A percentile compares a stretch with the other conserved stretches of the same genome.
Evolutionary conservation across 2,888 invertebrate species (phyloP).

Genomic region (Drosophila imparisetae): DNA sequence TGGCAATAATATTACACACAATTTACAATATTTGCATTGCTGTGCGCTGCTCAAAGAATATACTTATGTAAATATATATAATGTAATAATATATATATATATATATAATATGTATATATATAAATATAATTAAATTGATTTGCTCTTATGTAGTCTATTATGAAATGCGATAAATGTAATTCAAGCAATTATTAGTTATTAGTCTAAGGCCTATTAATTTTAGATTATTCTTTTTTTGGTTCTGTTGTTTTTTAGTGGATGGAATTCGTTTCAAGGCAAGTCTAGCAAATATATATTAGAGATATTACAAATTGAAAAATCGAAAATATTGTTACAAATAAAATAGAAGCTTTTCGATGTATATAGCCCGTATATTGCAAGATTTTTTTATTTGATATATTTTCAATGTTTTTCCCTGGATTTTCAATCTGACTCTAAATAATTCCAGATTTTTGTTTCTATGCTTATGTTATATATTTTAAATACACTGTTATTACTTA

Average conservation of each 20-base stretch:
- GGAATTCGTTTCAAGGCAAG: neutral
- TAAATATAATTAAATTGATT: neutral
- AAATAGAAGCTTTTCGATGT: neutral
- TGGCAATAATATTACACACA: slow-evolving; percentile 44
- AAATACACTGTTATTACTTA: too few relatives aligned
- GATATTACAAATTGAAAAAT: neutral
- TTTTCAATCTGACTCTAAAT: neutral
- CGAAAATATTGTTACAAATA: neutral
- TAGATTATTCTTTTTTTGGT: neutral
- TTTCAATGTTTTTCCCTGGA: neutral
- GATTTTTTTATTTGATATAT: neutral
- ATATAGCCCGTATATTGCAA: neutral
- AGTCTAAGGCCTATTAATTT: neutral
- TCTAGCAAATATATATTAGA: too few relatives aligned
- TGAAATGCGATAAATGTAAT: neutral
- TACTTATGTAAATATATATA: slow-evolving; percentile 2
- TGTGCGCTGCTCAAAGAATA: slow-evolving; percentile 7
- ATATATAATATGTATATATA: neutral
- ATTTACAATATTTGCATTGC: slow-evolving; percentile 23
- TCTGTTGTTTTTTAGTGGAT: neutral
- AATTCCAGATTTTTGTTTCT: neutral
- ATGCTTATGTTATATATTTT: too few relatives aligned
- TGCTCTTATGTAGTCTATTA: neutral
- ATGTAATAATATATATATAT: neutral
- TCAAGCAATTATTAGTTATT: neutral